Conservation (phyloP, 1,140 invertebrate genomes). For the Magallana ariakensis region DNA sequence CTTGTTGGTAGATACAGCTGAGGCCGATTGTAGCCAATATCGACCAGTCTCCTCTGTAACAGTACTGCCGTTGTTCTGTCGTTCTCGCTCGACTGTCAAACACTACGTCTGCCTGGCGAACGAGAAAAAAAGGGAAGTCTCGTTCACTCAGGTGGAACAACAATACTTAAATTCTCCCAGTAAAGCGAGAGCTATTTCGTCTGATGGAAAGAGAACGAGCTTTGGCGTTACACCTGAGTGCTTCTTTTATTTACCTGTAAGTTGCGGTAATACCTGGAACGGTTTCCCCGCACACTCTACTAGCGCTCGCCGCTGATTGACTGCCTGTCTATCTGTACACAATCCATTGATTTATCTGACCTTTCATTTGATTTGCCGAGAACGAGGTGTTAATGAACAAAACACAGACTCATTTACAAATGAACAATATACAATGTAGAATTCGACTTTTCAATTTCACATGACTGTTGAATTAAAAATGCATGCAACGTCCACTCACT, state of each 20-base stretch:
- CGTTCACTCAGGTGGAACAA: slow-evolving; percentile 6
- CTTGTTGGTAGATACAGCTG: slow-evolving; percentile 26
- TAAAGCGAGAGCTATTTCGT: slow-evolving; percentile 19
- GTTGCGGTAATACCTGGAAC: slow-evolving; percentile 18
- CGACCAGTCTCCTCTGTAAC: neutral
- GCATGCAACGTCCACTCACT: too few relatives aligned
- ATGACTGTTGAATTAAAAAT: too few relatives aligned
- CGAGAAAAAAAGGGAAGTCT: neutral
- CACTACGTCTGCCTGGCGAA: neutral
- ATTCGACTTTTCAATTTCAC: too few relatives aligned
- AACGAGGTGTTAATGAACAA: neutral
- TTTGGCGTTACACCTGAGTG: slow-evolving; percentile 23
- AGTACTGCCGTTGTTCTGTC: neutral
- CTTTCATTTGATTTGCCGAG: slow-evolving; percentile 13
- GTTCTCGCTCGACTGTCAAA: slow-evolving; percentile 26
- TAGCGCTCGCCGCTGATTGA: neutral
- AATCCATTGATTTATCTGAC: slow-evolving; percentile 20
- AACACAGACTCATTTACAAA: too few relatives aligned
- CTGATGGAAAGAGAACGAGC: slow-evolving; percentile 29
- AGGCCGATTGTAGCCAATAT: neutral
- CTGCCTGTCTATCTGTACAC: slow-evolving; percentile 23
- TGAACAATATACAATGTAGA: too few relatives aligned
- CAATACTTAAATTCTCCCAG: slow-evolving; percentile 8
- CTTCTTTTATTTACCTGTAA: slow-evolving; percentile 28
- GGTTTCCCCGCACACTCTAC: slow-evolving; percentile 17